A percentile compares a stretch with the other conserved stretches of the same genome.
Conservation (phyloP, 2,797 vertebrate genomes). For the Catamblyrhynchus diadema region DNA sequence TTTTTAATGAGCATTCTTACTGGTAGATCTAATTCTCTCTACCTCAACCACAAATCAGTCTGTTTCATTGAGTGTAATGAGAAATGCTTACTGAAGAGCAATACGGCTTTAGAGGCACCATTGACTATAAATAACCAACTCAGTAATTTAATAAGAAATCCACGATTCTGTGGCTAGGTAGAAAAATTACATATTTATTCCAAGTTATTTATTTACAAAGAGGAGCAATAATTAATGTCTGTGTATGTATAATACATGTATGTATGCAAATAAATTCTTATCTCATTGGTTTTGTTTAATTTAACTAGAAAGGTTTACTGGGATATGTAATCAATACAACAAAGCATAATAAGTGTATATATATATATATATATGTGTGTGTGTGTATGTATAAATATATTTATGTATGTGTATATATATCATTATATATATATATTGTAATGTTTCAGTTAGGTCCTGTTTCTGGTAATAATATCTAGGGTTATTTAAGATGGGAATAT, state of each 20-base stretch:
- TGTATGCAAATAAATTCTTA: not conserved
- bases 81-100: not conserved
- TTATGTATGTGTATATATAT: accelerated
- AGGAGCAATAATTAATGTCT: not conserved
- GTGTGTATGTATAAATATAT: accelerated
- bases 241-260: not conserved
- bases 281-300: not conserved
- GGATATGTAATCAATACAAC: not conserved
- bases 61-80: not conserved
- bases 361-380: accelerated
- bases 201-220: not conserved
- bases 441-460: not conserved
- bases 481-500: not conserved
- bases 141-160: not conserved
- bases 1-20: not conserved
- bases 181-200: not conserved
- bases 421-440: too few species aligned
- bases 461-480: not conserved
- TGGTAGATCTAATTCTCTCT: not conserved
- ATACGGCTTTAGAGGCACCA: not conserved
- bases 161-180: not conserved
- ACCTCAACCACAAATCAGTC: not conserved
- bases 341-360: accelerated
- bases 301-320: not conserved
- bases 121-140: not conserved